Evolutionary conservation across 2,113 vertebrate species (phyloP).

Genomic region (Paracanthobrama guichenoti): DNA sequence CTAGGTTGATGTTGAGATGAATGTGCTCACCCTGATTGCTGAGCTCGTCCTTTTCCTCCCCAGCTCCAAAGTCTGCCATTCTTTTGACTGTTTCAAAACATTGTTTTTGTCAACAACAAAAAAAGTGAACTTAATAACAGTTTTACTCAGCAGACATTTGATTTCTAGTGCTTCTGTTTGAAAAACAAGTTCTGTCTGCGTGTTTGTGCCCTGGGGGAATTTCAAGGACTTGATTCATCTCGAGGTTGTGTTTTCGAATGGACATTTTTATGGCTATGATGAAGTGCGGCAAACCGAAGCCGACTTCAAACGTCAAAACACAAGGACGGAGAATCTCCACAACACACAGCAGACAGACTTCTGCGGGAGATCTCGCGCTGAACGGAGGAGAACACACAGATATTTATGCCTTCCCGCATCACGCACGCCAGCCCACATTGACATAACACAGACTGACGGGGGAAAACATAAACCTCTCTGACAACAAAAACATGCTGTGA

Average conservation of each 20-base stretch:
- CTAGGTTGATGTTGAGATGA: not conserved
- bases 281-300: not conserved
- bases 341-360: not conserved
- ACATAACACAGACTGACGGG: slow-evolving; percentile 46
- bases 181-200: not conserved
- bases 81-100: slow-evolving; percentile 32
- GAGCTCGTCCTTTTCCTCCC: not conserved
- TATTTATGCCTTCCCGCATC: slow-evolving; percentile 9
- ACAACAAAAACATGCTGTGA: slow-evolving; percentile 27
- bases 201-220: slow-evolving; percentile 14
- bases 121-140: slow-evolving; percentile 5
- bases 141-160: slow-evolving; percentile 20
- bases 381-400: not conserved
- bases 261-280: slow-evolving; percentile 41
- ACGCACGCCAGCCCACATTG: slow-evolving; percentile 11
- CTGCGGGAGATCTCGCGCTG: not conserved
- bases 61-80: slow-evolving; percentile 10
- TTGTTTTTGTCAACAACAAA: slow-evolving; percentile 6
- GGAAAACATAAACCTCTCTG: slow-evolving; percentile 36
- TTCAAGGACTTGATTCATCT: slow-evolving; percentile 17
- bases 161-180: not conserved
- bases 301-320: slow-evolving; percentile 40
- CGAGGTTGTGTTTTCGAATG: not conserved
- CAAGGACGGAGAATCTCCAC: slow-evolving; percentile 28
- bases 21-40: not conserved